A percentile compares a stretch with the other conserved stretches of the same genome.
phyloP scores from a whole-genome alignment of 2,113 vertebrate species.

The Varanus komodoensis region DNA sequence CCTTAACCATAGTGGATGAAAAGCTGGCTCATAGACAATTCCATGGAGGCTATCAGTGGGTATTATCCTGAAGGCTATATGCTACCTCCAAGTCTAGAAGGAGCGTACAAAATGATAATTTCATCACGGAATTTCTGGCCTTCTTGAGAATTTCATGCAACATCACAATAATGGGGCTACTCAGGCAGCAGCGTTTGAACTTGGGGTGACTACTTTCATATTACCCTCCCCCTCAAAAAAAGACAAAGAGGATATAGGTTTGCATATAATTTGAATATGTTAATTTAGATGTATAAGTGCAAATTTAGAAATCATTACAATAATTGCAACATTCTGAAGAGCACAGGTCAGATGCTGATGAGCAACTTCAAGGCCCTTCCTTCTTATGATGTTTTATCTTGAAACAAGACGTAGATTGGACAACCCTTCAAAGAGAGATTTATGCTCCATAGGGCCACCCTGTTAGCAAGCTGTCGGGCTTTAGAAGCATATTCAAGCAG shows the following conservation, averaged over 20 bases:
- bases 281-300: background rate
- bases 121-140: background rate
- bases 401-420: too few relatives aligned
- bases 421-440: too few relatives aligned
- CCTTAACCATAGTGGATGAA: background rate
- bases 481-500: too few relatives aligned
- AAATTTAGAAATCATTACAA: background rate
- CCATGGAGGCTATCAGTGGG: background rate
- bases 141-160: background rate
- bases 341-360: too few relatives aligned
- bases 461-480: too few relatives aligned
- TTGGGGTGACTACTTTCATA: background rate
- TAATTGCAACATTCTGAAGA: background rate
- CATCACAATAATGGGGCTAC: background rate
- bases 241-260: background rate
- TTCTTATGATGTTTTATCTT: background rate
- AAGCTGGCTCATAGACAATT: background rate
- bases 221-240: background rate
- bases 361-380: background rate
- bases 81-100: background rate
- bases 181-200: background rate
- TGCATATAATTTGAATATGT: background rate
- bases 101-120: background rate
- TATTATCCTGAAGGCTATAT: background rate
- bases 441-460: too few relatives aligned